Evolutionary conservation across 2,888 invertebrate genomes (phyloP), one percentile per base, ranked within the genome.

Genomic region (Hemistola chrysoprasaria): DNA sequence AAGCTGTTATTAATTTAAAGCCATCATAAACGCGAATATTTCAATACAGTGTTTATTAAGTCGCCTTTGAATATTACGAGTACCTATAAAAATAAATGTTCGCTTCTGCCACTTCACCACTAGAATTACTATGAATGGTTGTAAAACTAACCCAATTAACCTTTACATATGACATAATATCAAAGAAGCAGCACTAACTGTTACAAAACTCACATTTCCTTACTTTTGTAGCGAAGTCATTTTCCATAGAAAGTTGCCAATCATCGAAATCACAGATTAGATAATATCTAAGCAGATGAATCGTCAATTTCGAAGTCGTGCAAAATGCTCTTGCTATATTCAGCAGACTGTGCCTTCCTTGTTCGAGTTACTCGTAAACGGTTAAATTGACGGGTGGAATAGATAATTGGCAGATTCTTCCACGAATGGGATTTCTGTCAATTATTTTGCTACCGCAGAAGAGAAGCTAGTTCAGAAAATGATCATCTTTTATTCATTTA

Each of bases 241-340:
- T 46, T 40, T 31, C 32, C 31, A 23, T 44, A 44, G 49, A 49
- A 52, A 49, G 49, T 47, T 31, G 22, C 39, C 42, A 51, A 51
- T 48, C 33, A 43, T 37, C 32, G 11, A 29, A 21, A 26, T 23
- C 38, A 38, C 30, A 44, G 38, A 34, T 38, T 34, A 37, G 26
- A 40, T 34, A 38, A 41, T 47, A 22, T 11, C 11, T 9, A 25
- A 22, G 21, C 29, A 29, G 41, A 35, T 47, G 34, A 47, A 27
- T 30, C 23, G 38, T 25, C 36, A 27, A 37, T 36, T 33, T 33
- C 21, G 7, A 36, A 47, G 36, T 36, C 24, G 40, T 44, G 23
- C 38, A 35, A 26, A 25, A 43, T 32, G 40, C 11, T 39, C 26
- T 26, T 32, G 6, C 8, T 8, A 16, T 34, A 8, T 28, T 24